phyloP scores from a whole-genome alignment of 2,888 invertebrate species.

The Penaeus monodon region DNA sequence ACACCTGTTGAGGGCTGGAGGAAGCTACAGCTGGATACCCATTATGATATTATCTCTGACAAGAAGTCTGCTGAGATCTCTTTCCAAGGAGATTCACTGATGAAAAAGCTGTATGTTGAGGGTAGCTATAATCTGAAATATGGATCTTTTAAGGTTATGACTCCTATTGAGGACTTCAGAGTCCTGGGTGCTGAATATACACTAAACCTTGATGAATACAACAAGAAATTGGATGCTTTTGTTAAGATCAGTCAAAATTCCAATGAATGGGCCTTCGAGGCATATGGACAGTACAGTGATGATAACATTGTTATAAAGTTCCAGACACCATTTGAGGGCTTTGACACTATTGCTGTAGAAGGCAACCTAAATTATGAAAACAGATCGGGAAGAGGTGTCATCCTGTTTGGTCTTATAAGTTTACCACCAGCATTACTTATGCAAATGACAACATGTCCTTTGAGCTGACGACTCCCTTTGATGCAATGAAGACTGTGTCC shows the following conservation, averaged over 20 bases:
- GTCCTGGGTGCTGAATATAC: slow-evolving; percentile 44
- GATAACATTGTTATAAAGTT: slow-evolving; percentile 40
- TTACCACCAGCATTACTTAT: slow-evolving; percentile 28
- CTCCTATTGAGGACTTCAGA: slow-evolving; percentile 41
- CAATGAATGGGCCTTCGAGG: slow-evolving; percentile 37
- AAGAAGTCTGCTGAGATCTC: slow-evolving; percentile 27
- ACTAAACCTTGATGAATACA: slow-evolving; percentile 27
- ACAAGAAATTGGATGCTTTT: slow-evolving; percentile 30
- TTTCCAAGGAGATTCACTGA: slow-evolving; percentile 17
- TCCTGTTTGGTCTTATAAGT: slow-evolving; percentile 40
- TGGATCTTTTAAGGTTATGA: slow-evolving; percentile 39
- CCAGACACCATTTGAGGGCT: slow-evolving; percentile 57
- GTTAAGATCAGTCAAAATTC: slow-evolving; percentile 30
- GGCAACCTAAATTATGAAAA: slow-evolving; percentile 31
- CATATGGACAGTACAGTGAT: slow-evolving; percentile 26
- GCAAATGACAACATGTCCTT: slow-evolving; percentile 34
- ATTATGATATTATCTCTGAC: slow-evolving; percentile 39
- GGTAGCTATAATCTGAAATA: slow-evolving; percentile 23
- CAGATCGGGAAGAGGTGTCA: slow-evolving; percentile 22
- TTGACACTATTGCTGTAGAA: slow-evolving; percentile 35
- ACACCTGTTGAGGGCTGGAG: slow-evolving; percentile 37
- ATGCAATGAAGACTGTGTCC: slow-evolving; percentile 25
- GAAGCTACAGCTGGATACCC: slow-evolving; percentile 28
- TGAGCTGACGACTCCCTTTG: slow-evolving; percentile 55
- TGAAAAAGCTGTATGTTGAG: slow-evolving; percentile 34